Evolutionary conservation across 2,888 invertebrate genomes (phyloP).

Genomic region (Bursaphelenchus okinawaensis): DNA sequence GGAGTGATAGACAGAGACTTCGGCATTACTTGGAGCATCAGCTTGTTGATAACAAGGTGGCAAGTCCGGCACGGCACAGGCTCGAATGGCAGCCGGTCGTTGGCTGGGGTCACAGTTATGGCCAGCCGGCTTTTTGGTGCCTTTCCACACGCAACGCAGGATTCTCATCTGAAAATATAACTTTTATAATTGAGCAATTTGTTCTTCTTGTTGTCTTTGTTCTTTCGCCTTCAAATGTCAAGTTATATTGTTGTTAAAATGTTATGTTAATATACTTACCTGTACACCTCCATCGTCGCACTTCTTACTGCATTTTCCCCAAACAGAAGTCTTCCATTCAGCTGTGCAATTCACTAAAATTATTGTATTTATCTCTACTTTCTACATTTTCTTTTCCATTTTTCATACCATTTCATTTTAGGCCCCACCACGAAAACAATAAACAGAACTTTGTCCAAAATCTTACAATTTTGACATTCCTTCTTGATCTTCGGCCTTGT

Average conservation of each 20-base stretch:
- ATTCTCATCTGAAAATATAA: slow-evolving; percentile 69
- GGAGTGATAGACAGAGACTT: not conserved
- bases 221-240: not conserved
- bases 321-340: slow-evolving; percentile 81
- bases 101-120: slow-evolving; percentile 67
- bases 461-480: slow-evolving; percentile 71
- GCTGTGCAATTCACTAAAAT: slow-evolving; percentile 62
- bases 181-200: not conserved
- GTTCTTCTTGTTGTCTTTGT: not conserved
- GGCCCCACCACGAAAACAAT: too few species aligned
- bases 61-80: slow-evolving; percentile 28
- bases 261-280: slow-evolving; percentile 18
- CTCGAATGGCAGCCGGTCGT: slow-evolving; percentile 47
- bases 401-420: too few species aligned
- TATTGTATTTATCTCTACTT: slow-evolving; percentile 7
- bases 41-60: slow-evolving; percentile 15
- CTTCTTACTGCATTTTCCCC: slow-evolving; percentile 82
- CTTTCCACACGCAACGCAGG: slow-evolving; percentile 86
- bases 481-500: slow-evolving; percentile 72
- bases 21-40: slow-evolving; percentile 19
- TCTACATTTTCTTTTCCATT: too few species aligned
- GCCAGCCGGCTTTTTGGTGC: slow-evolving; percentile 75
- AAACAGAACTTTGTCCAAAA: too few species aligned
- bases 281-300: slow-evolving; percentile 75
- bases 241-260: not conserved